Conservation (phyloP, 2,113 vertebrate genomes). For the Rhodinocichla rosea region DNA sequence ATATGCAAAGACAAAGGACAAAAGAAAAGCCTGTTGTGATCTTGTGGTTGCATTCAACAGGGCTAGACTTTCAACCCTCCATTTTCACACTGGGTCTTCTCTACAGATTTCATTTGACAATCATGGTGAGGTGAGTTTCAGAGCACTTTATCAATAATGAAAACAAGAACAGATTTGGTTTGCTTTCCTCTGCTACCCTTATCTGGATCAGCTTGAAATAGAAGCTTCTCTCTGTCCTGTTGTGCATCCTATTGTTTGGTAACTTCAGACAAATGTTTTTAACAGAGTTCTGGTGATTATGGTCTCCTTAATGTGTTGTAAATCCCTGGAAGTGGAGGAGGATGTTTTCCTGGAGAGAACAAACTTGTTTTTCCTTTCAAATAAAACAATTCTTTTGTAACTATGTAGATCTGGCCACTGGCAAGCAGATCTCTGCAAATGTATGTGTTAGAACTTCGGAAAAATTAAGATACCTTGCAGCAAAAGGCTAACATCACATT, state of each 20-base stretch:
- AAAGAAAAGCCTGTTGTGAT: background rate
- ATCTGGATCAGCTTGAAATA: background rate
- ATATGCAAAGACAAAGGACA: background rate
- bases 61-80: background rate
- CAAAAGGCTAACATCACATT: background rate
- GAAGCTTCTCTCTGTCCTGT: background rate
- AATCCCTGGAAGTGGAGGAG: constrained; percentile 30
- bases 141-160: background rate
- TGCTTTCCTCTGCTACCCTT: background rate
- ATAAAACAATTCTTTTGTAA: background rate
- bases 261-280: constrained; percentile 16
- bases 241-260: background rate
- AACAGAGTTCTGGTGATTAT: background rate
- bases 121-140: background rate
- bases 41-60: background rate
- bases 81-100: background rate
- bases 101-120: background rate
- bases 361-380: constrained; percentile 9
- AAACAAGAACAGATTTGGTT: background rate
- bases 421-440: background rate
- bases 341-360: constrained; percentile 17
- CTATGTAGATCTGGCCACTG: background rate
- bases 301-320: background rate
- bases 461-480: background rate
- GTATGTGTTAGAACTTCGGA: background rate